Conservation (phyloP, 2,888 invertebrate species). For the Drosophila niveifrons region DNA sequence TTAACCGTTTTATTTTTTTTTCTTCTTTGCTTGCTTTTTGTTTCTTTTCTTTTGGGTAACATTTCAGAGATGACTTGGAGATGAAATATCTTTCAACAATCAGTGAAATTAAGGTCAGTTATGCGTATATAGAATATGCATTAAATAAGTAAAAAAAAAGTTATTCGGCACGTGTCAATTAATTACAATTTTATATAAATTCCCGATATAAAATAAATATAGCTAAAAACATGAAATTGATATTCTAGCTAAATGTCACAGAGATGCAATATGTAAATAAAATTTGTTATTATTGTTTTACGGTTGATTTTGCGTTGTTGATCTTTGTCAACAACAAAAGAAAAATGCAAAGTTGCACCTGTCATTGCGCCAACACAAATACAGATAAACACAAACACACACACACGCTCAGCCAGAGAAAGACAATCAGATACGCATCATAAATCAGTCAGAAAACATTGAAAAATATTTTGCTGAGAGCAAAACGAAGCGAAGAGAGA, state of each 20-base stretch:
- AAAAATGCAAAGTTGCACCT: constrained; percentile 58
- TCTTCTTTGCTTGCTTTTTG: constrained; percentile 41
- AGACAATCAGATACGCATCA: constrained; percentile 43
- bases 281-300: constrained; percentile 32
- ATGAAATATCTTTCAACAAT: constrained; percentile 29
- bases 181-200: too few species aligned
- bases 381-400: constrained; percentile 32
- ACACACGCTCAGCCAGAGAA: neutral
- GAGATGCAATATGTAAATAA: constrained; percentile 30
- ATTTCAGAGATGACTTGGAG: constrained; percentile 23
- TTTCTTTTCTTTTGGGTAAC: neutral
- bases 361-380: constrained; percentile 45
- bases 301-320: constrained; percentile 9
- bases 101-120: constrained; percentile 52
- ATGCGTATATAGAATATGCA: too few species aligned
- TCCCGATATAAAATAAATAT: too few species aligned
- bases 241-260: too few species aligned
- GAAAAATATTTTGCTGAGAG: constrained; percentile 55
- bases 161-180: too few species aligned
- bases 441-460: constrained; percentile 74
- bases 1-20: constrained; percentile 55
- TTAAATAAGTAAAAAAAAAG: too few species aligned
- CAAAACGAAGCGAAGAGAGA: constrained; percentile 2
- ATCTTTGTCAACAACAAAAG: constrained; percentile 16
- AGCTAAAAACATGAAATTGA: neutral